Evolutionary conservation across 2,797 vertebrate species (phyloP).

Genomic region (Enoplosus armatus): DNA sequence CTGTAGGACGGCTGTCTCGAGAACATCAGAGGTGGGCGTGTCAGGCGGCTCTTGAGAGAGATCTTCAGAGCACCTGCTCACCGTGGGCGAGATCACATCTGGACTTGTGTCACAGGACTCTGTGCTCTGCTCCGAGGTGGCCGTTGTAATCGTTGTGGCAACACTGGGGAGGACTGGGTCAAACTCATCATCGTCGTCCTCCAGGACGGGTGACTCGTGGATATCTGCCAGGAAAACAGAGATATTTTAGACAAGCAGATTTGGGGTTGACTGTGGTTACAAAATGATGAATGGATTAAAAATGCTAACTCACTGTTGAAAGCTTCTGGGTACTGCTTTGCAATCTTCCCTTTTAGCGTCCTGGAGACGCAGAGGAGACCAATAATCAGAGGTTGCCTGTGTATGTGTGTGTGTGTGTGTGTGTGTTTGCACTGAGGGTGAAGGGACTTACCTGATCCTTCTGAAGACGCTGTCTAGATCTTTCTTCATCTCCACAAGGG

Average conservation of each 20-base stretch:
- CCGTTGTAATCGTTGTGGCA: conserved; percentile 88
- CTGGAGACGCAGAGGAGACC: conserved; percentile 73
- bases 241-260: neutral
- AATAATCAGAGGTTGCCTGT: neutral
- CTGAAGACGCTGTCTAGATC: conserved; percentile 97
- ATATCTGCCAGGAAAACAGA: conserved; percentile 82
- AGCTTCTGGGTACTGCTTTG: conserved; percentile 96
- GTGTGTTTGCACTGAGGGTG: neutral
- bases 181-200: conserved; percentile 92
- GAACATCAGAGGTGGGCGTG: conserved; percentile 86
- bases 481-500: conserved; percentile 96
- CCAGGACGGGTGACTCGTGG: conserved; percentile 89
- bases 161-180: conserved; percentile 88
- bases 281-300: conserved; percentile 14
- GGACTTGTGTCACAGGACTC: conserved; percentile 97
- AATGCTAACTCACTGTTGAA: conserved; percentile 93
- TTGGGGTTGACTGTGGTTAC: neutral
- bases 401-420: neutral
- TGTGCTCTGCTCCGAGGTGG: conserved; percentile 94
- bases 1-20: conserved; percentile 77
- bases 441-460: conserved; percentile 89
- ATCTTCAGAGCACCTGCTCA: conserved; percentile 94
- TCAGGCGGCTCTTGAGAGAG: conserved; percentile 88
- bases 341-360: conserved; percentile 94
- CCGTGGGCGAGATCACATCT: conserved; percentile 91